Percentiles rank a stretch among this genome's conserved stretches.
phyloP scores from a whole-genome alignment of 2,888 invertebrate species.

The Apeira syringaria region DNA sequence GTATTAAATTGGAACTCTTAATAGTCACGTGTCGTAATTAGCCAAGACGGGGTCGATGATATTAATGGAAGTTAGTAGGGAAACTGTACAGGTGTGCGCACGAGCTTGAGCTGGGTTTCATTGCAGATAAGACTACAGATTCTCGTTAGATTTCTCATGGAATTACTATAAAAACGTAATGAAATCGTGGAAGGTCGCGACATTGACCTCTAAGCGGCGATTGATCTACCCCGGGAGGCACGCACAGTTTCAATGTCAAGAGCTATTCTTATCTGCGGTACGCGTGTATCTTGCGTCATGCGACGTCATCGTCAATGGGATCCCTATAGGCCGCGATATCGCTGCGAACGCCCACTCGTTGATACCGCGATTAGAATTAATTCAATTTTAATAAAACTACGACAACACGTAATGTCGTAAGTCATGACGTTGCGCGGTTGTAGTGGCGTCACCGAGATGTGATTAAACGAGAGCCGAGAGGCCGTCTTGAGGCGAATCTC shows the following conservation, averaged over 20 bases:
- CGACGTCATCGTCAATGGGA: conserved; percentile 37
- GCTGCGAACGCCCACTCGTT: conserved; percentile 19
- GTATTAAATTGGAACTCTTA: conserved; percentile 24
- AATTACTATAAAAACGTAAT: conserved; percentile 32
- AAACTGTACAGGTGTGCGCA: background rate
- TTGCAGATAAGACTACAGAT: conserved; percentile 6
- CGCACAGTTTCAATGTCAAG: conserved; percentile 54
- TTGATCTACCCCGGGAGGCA: conserved; percentile 48
- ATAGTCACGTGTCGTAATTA: conserved; percentile 25
- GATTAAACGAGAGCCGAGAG: conserved; percentile 36
- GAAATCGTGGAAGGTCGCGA: conserved; percentile 47
- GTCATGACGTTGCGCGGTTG: conserved; percentile 24
- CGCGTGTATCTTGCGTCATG: conserved; percentile 37
- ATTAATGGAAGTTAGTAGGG: conserved; percentile 12
- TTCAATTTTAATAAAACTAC: conserved; percentile 14
- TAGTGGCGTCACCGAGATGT: conserved; percentile 33
- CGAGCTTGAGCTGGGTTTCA: background rate
- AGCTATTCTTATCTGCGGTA: conserved; percentile 47
- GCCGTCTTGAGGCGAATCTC: conserved; percentile 31
- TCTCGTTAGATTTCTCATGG: conserved; percentile 23
- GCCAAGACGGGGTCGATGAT: conserved; percentile 11
- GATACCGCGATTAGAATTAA: conserved; percentile 14
- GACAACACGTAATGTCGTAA: conserved; percentile 8
- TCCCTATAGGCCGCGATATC: conserved; percentile 35
- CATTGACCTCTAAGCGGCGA: conserved; percentile 47